phyloP scores from a whole-genome alignment of 2,113 vertebrate species.

The Sebastes schlegelii region DNA sequence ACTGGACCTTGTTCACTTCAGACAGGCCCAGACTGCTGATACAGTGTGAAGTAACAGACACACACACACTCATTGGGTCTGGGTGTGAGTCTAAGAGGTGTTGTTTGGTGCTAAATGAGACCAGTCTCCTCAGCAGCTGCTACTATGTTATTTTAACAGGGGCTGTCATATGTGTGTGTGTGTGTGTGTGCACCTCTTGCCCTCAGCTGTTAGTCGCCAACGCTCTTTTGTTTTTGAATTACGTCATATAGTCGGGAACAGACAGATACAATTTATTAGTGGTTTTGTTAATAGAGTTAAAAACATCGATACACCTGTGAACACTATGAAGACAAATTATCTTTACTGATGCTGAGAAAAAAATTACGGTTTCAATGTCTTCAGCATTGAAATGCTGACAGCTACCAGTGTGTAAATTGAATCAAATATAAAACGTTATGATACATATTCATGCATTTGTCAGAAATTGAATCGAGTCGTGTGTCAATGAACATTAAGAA shows the following conservation, averaged over 20 bases:
- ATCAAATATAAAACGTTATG: neutral
- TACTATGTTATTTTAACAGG: constrained; percentile 62
- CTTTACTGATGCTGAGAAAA: neutral
- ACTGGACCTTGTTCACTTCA: constrained; percentile 63
- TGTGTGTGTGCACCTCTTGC: constrained; percentile 18
- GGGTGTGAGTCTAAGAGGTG: constrained; percentile 41
- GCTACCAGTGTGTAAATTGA: neutral
- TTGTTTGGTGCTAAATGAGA: constrained; percentile 57
- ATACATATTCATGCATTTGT: neutral
- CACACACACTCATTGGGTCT: constrained; percentile 8
- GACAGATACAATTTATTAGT: neutral
- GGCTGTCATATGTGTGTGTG: neutral
- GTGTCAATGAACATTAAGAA: neutral
- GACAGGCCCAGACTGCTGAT: constrained; percentile 54
- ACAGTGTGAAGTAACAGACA: constrained; percentile 36
- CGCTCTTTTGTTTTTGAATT: constrained; percentile 17
- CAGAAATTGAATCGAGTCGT: neutral
- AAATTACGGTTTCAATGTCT: neutral
- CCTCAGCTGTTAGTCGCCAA: constrained; percentile 35
- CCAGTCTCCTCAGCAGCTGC: constrained; percentile 64
- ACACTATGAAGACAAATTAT: neutral
- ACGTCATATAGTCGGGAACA: neutral
- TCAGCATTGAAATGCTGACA: neutral
- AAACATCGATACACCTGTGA: neutral
- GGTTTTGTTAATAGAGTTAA: neutral